These are phyloP conservation scores for Mimachlamys varia DNA, from an alignment of 2,888 invertebrate genomes.

Conservation along the genomic window DNA sequence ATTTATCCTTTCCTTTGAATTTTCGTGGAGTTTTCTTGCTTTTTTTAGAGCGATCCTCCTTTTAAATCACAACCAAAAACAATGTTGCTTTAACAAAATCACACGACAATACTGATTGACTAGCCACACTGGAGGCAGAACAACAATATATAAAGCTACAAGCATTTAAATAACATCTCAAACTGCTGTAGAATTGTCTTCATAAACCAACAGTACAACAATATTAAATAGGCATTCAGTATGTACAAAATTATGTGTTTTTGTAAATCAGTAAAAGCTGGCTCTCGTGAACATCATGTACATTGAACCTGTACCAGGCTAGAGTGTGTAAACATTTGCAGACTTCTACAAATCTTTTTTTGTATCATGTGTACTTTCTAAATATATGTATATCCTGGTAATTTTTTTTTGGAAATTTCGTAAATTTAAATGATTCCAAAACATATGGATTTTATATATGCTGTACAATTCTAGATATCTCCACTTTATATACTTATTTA, in stretches of 20 bases:
- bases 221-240: no score
- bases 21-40: constrained; percentile 26
- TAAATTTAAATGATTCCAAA: no score
- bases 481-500: no score
- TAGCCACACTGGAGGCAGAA: background rate
- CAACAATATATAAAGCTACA: background rate
- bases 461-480: no score
- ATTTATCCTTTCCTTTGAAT: constrained; percentile 13
- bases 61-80: constrained; percentile 18
- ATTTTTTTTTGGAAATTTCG: no score
- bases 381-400: no score
- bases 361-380: no score
- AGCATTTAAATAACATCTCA: background rate
- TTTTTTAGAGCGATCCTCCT: constrained; percentile 20
- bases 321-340: no score
- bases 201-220: background rate
- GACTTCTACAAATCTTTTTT: no score
- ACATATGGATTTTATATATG: no score
- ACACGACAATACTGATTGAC: background rate
- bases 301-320: background rate
- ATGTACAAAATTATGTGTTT: background rate
- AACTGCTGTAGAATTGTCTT: background rate
- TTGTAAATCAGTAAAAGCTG: background rate
- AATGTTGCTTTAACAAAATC: background rate
- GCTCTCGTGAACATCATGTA: background rate